These are phyloP conservation scores for Diacarnus erythraeanus DNA, from an alignment of 37 sponge, comb jelly and placozoan species.

Conservation along the genomic window DNA sequence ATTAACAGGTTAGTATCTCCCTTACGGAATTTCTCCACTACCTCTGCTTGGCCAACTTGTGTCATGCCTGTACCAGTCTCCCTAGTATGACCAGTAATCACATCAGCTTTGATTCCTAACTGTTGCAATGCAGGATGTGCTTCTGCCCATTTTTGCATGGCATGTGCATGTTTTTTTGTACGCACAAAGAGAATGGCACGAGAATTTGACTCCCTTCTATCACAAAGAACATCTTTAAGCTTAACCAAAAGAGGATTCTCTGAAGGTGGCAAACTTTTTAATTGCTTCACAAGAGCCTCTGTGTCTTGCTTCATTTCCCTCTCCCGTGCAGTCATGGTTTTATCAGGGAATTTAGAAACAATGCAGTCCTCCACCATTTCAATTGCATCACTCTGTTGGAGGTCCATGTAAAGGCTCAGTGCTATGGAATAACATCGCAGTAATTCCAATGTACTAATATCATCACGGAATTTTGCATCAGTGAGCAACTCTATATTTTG, in stretches of 20 bases:
- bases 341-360: background rate
- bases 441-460: slow-evolving; percentile 10
- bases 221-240: slow-evolving; percentile 7
- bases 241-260: slow-evolving; percentile 47
- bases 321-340: background rate
- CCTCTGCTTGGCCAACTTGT: slow-evolving; percentile 47
- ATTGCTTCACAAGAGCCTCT: background rate
- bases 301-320: background rate
- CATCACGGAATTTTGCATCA: slow-evolving; percentile 13
- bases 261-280: background rate
- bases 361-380: slow-evolving; percentile 12
- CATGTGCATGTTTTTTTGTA: slow-evolving; percentile 39
- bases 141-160: slow-evolving; percentile 42
- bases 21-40: slow-evolving; percentile 41
- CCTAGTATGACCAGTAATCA: slow-evolving; percentile 39
- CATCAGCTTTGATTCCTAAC: background rate
- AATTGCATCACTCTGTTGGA: slow-evolving; percentile 46
- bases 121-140: background rate
- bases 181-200: slow-evolving; percentile 59
- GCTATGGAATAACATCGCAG: slow-evolving; percentile 27
- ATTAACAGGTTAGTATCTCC: slow-evolving; percentile 65
- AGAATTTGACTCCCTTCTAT: slow-evolving; percentile 1
- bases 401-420: slow-evolving; percentile 45
- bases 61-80: slow-evolving; percentile 40
- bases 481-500: slow-evolving; percentile 12